Evolutionary conservation across 2,113 vertebrate genomes (phyloP), one percentile per base, ranked within the genome.

Genomic region (Callipepla californica): DNA sequence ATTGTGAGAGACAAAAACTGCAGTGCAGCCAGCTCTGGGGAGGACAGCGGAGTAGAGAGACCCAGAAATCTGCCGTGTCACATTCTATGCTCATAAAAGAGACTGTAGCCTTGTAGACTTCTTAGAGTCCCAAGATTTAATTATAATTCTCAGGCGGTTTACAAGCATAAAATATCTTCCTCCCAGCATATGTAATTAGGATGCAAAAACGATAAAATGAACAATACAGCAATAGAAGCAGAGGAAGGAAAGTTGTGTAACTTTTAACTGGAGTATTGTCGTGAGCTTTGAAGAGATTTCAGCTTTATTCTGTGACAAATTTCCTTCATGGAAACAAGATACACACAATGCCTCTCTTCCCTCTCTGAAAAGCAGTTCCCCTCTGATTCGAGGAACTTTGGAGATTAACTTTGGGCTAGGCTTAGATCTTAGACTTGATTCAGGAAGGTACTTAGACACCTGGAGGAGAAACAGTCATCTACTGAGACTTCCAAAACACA

Each of bases 271-370:
- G 63, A 92, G 70, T 11, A 25, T 13, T 73, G 36, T 79, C 45
- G 50, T 74, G 80, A 90, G 75, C 32, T 80, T 83, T 20, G n/a
- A 73, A 89, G 66, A 28, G 48, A 79, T 79, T 68, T 82, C 70
- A 67, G 32, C 81, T 76, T 72, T 80, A 7, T 66, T 58, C 80
- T 81, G 42, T 8, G 6, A 68, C 26, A 68, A 42, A 89, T 76
- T 93, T 95, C 84, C 92, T 82, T 62, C 82, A 51, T 2, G 47
- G 68, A 86, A 89, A 91, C 84, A 89, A 70, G 74, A 93, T 34
- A 84, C 32, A 89, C 26, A 86, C 53, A 69, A 53, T 87, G 50
- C n/a, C 77, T 34, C 73, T 87, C 44, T 5, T 74, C 80, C 40
- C 92, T 61, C 74, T 59, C 77, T 38, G 47, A 80, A 62, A 81